Percentiles rank a stretch among this genome's conserved stretches.
These are phyloP conservation scores for Pontoporia blainvillei DNA, from an alignment of 2,113 vertebrate genomes.

Conservation along the genomic window DNA sequence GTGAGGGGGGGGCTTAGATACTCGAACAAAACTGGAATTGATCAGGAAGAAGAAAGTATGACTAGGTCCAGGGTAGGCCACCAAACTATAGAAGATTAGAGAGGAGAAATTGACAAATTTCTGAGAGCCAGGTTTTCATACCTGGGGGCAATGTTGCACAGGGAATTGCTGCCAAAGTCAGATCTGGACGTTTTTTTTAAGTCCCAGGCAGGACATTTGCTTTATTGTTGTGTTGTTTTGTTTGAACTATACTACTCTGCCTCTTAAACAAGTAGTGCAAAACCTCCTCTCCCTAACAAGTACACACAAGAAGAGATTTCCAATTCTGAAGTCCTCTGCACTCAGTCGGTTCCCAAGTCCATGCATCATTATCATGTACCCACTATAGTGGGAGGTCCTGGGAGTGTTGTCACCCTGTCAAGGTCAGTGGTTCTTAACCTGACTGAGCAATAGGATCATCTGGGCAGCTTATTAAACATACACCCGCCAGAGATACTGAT, in stretches of 20 bases:
- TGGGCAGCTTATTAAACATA: background rate
- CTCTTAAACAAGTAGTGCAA: background rate
- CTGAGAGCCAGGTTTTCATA: background rate
- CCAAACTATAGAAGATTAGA: background rate
- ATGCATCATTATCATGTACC: rapidly evolving
- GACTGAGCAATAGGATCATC: background rate
- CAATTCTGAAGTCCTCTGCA: background rate
- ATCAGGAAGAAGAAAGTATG: background rate
- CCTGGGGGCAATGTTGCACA: too few species aligned
- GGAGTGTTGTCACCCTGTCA: background rate
- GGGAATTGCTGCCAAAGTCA: background rate
- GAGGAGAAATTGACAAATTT: background rate
- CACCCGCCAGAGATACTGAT: background rate
- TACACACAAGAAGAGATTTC: background rate
- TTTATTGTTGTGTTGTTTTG: background rate
- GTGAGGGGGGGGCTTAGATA: background rate
- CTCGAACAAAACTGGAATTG: background rate
- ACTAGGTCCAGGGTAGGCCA: background rate
- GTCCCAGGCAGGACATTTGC: background rate
- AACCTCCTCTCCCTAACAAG: background rate
- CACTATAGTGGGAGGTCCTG: background rate
- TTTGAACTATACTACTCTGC: background rate
- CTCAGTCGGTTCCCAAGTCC: background rate
- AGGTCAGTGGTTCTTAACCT: background rate
- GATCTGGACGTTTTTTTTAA: background rate